phyloP scores from a whole-genome alignment of 1,140 invertebrate species.

The Drosophila repleta region DNA sequence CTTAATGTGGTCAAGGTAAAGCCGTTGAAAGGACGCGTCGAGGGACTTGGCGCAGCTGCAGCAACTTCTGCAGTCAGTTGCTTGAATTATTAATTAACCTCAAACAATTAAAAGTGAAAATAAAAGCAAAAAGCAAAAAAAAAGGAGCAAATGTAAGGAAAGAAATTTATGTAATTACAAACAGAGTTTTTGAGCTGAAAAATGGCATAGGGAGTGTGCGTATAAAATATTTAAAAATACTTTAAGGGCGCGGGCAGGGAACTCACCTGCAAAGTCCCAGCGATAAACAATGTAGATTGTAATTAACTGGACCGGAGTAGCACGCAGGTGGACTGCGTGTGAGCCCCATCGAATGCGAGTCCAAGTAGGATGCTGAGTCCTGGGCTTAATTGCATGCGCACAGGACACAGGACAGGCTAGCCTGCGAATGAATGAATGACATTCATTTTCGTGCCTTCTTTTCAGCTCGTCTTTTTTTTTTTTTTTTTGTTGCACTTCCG shows the following conservation, averaged over 20 bases:
- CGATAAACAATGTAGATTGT: constrained; percentile 80
- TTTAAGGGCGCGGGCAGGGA: constrained; percentile 12
- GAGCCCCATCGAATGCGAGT: background rate
- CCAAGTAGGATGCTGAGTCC: constrained; percentile 1
- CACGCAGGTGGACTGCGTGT: constrained; percentile 23
- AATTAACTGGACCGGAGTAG: constrained; percentile 66
- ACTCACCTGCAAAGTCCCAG: constrained; percentile 36
- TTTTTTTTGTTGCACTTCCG: constrained; percentile 68
- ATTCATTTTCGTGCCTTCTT: constrained; percentile 64
- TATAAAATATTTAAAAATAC: constrained; percentile 54
- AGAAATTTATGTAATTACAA: constrained; percentile 58
- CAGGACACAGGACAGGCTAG: constrained; percentile 4
- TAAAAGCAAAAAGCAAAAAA: background rate
- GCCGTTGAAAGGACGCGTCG: constrained; percentile 10
- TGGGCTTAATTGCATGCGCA: constrained; percentile 71
- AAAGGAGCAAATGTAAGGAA: constrained; percentile 17
- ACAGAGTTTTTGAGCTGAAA: constrained; percentile 4
- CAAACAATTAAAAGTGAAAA: constrained; percentile 74
- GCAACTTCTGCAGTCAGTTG: constrained; percentile 70
- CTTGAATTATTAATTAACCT: constrained; percentile 78
- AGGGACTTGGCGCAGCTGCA: constrained; percentile 25
- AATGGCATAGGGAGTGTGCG: constrained; percentile 1
- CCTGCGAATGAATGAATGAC: constrained; percentile 65
- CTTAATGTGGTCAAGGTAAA: constrained; percentile 49
- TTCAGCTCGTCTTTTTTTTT: constrained; percentile 29